Percentiles rank a stretch among this genome's conserved stretches.
Conservation (phyloP, 2,888 invertebrate species). For the Taphrorychus bicolor region DNA sequence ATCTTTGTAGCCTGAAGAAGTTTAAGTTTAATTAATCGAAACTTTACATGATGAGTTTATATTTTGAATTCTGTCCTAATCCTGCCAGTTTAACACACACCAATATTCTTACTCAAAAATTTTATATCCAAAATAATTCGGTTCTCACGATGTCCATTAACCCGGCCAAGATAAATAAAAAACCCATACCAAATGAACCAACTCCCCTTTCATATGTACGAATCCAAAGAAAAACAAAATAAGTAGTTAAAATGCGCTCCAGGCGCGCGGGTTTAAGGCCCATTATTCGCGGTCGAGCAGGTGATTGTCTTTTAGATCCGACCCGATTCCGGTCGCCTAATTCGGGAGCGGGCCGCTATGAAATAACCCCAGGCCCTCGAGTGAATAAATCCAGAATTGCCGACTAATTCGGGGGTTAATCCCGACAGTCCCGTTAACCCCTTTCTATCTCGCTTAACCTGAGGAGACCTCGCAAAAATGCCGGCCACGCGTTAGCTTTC, state of each 20-base stretch:
- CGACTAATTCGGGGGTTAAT: slow-evolving; percentile 18
- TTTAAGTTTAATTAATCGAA: too few species aligned
- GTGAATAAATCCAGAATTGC: slow-evolving; percentile 18
- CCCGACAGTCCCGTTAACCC: slow-evolving; percentile 19
- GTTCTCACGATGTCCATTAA: too few species aligned
- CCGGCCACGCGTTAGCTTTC: slow-evolving; percentile 12
- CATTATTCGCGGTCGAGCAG: slow-evolving; percentile 12
- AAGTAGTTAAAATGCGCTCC: not conserved
- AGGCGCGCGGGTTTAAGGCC: not conserved
- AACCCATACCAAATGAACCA: not conserved
- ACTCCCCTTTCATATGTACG: not conserved
- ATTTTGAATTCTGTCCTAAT: too few species aligned
- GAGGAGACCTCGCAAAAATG: slow-evolving; percentile 13
- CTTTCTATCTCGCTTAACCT: slow-evolving; percentile 12
- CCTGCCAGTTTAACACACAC: too few species aligned
- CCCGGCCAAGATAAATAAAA: too few species aligned
- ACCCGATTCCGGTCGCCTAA: slow-evolving; percentile 2
- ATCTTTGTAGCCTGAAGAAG: too few species aligned
- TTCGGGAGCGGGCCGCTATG: not conserved
- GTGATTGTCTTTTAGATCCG: slow-evolving; percentile 12
- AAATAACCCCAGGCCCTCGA: slow-evolving; percentile 5
- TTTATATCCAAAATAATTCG: too few species aligned
- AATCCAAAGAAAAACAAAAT: not conserved
- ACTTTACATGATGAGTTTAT: too few species aligned
- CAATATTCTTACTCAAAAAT: too few species aligned